Evolutionary conservation across 2,888 invertebrate species (phyloP).

Genomic region (Fragum fragum): DNA sequence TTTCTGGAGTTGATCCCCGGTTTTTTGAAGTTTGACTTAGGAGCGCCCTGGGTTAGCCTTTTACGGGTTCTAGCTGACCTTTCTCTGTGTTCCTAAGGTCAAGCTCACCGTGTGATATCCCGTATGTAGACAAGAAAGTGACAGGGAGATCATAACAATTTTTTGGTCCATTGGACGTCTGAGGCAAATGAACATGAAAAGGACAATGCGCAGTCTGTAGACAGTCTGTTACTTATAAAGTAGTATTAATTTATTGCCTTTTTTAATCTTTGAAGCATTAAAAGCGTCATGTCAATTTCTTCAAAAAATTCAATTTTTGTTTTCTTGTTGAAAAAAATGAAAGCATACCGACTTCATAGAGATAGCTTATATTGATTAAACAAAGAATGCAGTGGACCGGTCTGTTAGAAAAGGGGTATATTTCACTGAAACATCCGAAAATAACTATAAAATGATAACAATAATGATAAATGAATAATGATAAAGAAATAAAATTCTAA

Average conservation of each 20-base stretch:
- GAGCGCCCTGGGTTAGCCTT: conserved; percentile 46
- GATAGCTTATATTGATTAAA: conserved; percentile 7
- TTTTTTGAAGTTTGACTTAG: conserved; percentile 56
- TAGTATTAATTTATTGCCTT: conserved; percentile 25
- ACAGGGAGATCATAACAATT: conserved; percentile 55
- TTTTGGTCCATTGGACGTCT: conserved; percentile 44
- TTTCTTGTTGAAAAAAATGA: conserved; percentile 9
- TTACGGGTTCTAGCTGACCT: conserved; percentile 47
- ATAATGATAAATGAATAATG: too few species aligned
- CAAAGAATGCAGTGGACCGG: neutral
- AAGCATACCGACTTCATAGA: conserved; percentile 16
- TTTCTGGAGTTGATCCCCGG: conserved; percentile 34
- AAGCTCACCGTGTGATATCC: conserved; percentile 42
- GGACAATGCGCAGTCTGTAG: conserved; percentile 10
- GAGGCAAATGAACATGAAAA: conserved; percentile 28
- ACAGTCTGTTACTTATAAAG: conserved; percentile 20
- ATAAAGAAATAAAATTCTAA: too few species aligned
- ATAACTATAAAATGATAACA: too few species aligned
- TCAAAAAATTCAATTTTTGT: conserved; percentile 14
- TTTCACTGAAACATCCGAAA: too few species aligned
- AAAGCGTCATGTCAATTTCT: conserved; percentile 17
- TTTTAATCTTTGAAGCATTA: conserved; percentile 29
- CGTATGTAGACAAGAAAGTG: conserved; percentile 42
- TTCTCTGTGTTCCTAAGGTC: conserved; percentile 35
- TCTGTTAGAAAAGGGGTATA: too few species aligned